Percentiles rank a stretch among this genome's conserved stretches.
Conservation (phyloP, 1,140 invertebrate species). For the Scaptomyza montana region DNA sequence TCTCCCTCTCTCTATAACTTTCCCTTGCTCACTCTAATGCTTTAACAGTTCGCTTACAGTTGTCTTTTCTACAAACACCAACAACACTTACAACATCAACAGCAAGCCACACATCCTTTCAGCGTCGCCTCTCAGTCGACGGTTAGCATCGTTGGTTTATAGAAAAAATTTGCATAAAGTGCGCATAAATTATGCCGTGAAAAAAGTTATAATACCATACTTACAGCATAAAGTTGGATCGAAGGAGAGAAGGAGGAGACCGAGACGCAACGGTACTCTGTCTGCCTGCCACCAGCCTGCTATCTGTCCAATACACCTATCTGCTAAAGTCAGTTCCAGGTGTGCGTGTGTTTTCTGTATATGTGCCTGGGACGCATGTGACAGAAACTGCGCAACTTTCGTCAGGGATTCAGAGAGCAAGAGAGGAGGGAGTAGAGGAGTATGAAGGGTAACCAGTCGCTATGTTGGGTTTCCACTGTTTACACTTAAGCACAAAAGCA, state of each 20-base stretch:
- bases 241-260: neutral
- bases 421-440: neutral
- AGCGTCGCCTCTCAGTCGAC: conserved; percentile 14
- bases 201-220: conserved; percentile 62
- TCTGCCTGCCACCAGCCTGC: conserved; percentile 18
- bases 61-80: conserved; percentile 33
- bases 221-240: conserved; percentile 31
- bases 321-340: conserved; percentile 10
- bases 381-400: conserved; percentile 52
- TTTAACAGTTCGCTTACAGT: conserved; percentile 40
- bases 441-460: conserved; percentile 12
- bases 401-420: conserved; percentile 3
- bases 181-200: conserved; percentile 58
- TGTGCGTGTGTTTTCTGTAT: conserved; percentile 25
- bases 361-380: conserved; percentile 44
- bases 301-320: conserved; percentile 34
- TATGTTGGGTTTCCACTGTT: conserved; percentile 33
- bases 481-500: conserved; percentile 50
- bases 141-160: conserved; percentile 42
- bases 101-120: conserved; percentile 32
- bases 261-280: neutral
- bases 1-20: neutral
- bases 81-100: conserved; percentile 11
- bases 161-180: conserved; percentile 58
- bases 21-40: neutral